Conservation (phyloP, 2,888 invertebrate genomes). For the Zygothrica quintamaculata region DNA sequence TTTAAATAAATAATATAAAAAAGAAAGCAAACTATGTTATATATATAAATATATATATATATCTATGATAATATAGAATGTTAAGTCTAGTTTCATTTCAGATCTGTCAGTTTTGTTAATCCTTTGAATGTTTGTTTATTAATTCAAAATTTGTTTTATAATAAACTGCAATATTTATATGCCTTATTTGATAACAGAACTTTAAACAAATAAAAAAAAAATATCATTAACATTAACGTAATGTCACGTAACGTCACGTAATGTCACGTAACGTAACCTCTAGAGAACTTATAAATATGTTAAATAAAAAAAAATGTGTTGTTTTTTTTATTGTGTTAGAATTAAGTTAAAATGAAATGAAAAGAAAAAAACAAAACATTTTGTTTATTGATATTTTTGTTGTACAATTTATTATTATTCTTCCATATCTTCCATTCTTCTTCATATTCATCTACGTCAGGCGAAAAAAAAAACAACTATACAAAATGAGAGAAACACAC, state of each 20-base stretch:
- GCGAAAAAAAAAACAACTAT: conserved; percentile 41
- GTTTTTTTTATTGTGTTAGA: conserved; percentile 45
- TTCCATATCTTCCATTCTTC: too few species aligned
- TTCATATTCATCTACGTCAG: too few species aligned
- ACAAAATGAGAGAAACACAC: too few species aligned
- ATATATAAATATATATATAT: too few species aligned
- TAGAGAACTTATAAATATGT: conserved; percentile 27
- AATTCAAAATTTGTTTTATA: conserved; percentile 2
- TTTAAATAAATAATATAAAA: conserved; percentile 16
- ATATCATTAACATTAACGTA: conserved; percentile 18
- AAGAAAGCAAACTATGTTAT: conserved; percentile 62
- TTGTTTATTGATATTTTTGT: conserved; percentile 67
- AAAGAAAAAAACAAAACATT: conserved; percentile 45
- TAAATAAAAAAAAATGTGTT: conserved; percentile 32
- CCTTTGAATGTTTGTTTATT: conserved; percentile 14
- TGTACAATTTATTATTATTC: conserved; percentile 41
- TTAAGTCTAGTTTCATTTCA: conserved; percentile 43
- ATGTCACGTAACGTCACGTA: conserved; percentile 1
- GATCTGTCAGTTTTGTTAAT: conserved; percentile 50
- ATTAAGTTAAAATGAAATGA: conserved; percentile 67
- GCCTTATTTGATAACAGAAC: conserved; percentile 55
- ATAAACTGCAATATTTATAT: conserved; percentile 62
- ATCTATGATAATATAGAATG: conserved; percentile 10
- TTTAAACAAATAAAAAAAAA: too few species aligned
- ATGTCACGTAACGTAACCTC: neutral